Evolutionary conservation across 2,797 vertebrate genomes (phyloP).

Genomic region (Octomys mimax): DNA sequence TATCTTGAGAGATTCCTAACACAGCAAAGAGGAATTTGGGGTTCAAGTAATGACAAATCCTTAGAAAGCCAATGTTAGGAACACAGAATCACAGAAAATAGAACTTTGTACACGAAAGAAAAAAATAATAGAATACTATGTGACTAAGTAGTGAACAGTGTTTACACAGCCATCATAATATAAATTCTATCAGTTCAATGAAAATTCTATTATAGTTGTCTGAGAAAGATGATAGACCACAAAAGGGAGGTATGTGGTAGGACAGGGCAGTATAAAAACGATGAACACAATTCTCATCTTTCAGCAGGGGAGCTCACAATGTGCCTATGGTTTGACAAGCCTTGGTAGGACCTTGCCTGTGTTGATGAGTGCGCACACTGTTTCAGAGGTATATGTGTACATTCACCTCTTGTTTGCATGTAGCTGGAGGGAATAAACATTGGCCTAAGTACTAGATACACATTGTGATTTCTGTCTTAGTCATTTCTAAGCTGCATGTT

Average conservation of each 20-base stretch:
- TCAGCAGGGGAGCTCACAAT: neutral
- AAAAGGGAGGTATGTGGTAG: neutral
- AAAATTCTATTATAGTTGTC: neutral
- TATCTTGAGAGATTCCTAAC: constrained; percentile 2
- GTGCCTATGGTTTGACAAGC: neutral
- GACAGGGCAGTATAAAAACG: neutral
- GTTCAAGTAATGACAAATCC: neutral
- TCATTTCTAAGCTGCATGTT: constrained; percentile 14
- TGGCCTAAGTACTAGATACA: neutral
- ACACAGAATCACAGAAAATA: neutral
- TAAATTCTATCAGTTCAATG: neutral
- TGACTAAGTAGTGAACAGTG: neutral
- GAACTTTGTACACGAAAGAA: constrained; percentile 2
- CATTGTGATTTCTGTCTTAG: neutral
- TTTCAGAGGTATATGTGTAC: neutral
- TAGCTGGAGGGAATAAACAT: neutral
- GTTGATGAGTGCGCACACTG: neutral
- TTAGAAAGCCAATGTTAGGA: constrained; percentile 5
- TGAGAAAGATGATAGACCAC: neutral
- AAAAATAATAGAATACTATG: neutral
- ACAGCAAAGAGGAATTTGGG: neutral
- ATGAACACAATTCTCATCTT: neutral
- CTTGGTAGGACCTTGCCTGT: neutral
- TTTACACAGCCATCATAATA: neutral
- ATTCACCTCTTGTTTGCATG: neutral